Evolutionary conservation across 2,113 vertebrate genomes (phyloP).

Genomic region (Orientallactaga bullata): DNA sequence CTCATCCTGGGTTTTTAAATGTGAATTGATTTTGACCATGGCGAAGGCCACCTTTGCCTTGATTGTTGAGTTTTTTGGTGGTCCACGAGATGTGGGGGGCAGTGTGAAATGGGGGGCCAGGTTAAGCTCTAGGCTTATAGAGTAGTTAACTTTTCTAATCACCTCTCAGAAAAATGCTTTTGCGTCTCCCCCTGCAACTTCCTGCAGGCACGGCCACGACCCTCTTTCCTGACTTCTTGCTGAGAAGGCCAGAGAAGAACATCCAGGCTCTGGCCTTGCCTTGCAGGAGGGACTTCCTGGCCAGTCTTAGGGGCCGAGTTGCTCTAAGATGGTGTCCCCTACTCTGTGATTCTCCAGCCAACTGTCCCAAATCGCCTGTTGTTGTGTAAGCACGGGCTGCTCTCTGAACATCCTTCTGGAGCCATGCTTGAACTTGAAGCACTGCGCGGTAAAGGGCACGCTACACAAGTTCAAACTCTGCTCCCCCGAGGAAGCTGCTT

Average conservation of each 20-base stretch:
- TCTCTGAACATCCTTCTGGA: background rate
- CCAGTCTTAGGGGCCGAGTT: background rate
- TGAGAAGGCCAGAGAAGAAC: background rate
- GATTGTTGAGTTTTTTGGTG: background rate
- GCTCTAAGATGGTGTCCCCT: accelerated
- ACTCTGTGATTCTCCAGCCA: background rate
- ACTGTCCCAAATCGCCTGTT: background rate
- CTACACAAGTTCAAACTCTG: background rate
- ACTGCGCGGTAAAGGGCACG: background rate
- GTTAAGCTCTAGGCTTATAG: background rate
- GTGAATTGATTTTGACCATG: background rate
- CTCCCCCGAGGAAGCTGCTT: background rate
- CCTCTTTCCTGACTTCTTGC: too few species aligned
- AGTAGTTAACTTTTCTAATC: background rate
- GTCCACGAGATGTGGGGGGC: background rate
- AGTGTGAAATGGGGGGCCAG: background rate
- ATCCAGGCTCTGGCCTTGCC: too few species aligned
- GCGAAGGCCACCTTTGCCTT: background rate
- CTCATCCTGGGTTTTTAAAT: background rate
- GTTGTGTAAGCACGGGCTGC: accelerated
- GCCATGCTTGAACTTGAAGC: background rate
- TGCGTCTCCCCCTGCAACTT: accelerated
- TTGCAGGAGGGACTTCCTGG: too few species aligned
- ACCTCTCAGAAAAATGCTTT: background rate
- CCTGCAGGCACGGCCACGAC: accelerated